Evolutionary conservation across 2,888 invertebrate genomes (phyloP), one percentile per base, ranked within the genome.

Genomic region (Muschampia plurimacula): DNA sequence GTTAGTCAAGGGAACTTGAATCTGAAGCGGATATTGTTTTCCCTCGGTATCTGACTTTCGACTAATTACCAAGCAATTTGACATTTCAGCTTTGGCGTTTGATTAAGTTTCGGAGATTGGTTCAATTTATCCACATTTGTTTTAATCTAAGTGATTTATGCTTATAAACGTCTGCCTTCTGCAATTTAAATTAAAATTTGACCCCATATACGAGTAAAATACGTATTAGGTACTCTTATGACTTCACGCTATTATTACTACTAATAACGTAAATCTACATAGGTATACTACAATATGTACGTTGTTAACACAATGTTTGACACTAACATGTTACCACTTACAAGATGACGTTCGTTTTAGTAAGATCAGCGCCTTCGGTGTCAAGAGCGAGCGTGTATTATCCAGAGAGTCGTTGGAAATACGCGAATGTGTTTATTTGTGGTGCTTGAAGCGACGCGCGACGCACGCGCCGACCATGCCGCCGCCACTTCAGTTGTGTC

Each of bases 391-490:
- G 64, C 57, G 70, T 67, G 66, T 44, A 70, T 70, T 70, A 70
- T 66, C 65, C 66, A 49, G 57, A 59, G 71, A 60, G 60, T 12
- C 70, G 70, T 71, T 66, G 71, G 66, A 71, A 66, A 71, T 66
- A 71, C 72, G 84, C 83, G 86, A 85, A 84, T 85, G 81, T 89
- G 91, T 92, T 91, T 93, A 93, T 93, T 93, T 93, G 91, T 84
- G 89, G 89, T 90, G 84, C 80, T 86, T 83, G 86, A 83, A 85
- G 86, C 84, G 87, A 85, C 87, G 87, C 75, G 79, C 81, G 79
- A 84, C 91, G 88, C 90, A 87, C 88, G 90, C 89, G 88, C 89
- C 83, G 80, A 77, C 84, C 86, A 86, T 84, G 89, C 88, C 82
- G 77, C 79, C 71, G 79, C 75, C 85, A 85, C 85, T 87, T 88